Base-by-base conservation (phyloP, 2,113 vertebrate genomes). In the Chrysochloris asiatica region DNA sequence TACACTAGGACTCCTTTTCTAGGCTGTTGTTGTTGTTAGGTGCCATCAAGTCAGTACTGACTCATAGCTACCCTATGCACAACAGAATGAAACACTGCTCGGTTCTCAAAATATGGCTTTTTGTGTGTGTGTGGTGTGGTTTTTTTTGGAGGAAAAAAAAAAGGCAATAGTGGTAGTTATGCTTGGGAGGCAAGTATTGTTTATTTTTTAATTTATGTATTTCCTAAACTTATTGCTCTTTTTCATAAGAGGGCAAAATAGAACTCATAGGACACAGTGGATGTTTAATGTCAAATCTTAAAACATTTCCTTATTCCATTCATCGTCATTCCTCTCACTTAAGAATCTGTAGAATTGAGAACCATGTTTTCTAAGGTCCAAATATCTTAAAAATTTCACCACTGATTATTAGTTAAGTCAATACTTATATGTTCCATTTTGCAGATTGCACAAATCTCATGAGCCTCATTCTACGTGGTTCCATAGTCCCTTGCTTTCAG, bases 281-380 rank as follows among this genome's bases (percentile, higher is more conserved):
- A 95, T 97, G 92, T 96, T 97, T 94, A 89, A 81, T 93, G 92
- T 96, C 96, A 97, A 95, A 94, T 56, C 93, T 90, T 93, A 95
- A 86, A 81, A 90, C 71, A 93, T 88, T 96, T 97, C 94, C 95
- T 91, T 96, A 91, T 73, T 0, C 0, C 78, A 90, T 93, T 97
- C 96, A 95, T 71, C 95, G 86, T 94, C 94, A 91, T 16, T 94
- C 43, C 41, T 96, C 95, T 97, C 90, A 81, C 80, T 93, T 94
- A 89, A 81, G 96, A 95, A 94, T 96, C 73, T 54, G 30, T 54
- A 43, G 89, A 95, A 50, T 94, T 93, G 72, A 96, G 87, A 94
- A 93, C 93, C 94, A 80, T 48, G 48, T 97, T 97, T 97, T 97
- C 93, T 45, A 94, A 84, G 52, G 45, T 92, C 83, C 92, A 36